Evolutionary conservation across 2,797 vertebrate species (phyloP).

Genomic region (Gymnoscopelus braueri): DNA sequence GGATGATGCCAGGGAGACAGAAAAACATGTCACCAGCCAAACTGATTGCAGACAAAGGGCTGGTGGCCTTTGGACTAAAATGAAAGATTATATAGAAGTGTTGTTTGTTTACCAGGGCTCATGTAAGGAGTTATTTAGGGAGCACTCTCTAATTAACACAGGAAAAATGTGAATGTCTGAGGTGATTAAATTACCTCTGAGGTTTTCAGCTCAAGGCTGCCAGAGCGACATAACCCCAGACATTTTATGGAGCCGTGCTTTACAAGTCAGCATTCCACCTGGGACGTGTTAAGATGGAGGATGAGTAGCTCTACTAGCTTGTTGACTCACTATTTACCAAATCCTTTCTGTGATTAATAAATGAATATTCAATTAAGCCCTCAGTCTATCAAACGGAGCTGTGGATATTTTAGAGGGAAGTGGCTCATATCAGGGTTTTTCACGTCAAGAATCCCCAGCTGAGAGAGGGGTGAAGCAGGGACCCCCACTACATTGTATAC

Average conservation of each 20-base stretch:
- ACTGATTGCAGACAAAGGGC: background rate
- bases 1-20: background rate
- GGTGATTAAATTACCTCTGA: slow-evolving; percentile 51
- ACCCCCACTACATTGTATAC: too few relatives aligned
- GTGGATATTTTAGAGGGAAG: too few relatives aligned
- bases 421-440: too few relatives aligned
- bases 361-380: slow-evolving; percentile 39
- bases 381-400: slow-evolving; percentile 44
- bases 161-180: slow-evolving; percentile 30
- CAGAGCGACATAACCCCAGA: slow-evolving; percentile 47
- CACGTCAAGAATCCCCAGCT: too few relatives aligned
- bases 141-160: slow-evolving; percentile 17
- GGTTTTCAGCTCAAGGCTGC: slow-evolving; percentile 56
- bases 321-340: slow-evolving; percentile 66
- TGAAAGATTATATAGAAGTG: background rate
- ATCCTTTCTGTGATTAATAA: slow-evolving; percentile 47
- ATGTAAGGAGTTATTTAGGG: slow-evolving; percentile 33
- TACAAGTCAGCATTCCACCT: slow-evolving; percentile 65
- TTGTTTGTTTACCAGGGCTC: background rate
- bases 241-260: slow-evolving; percentile 67
- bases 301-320: slow-evolving; percentile 63
- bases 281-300: slow-evolving; percentile 62
- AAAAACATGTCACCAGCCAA: slow-evolving; percentile 8
- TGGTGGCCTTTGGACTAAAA: slow-evolving; percentile 19
- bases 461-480: too few relatives aligned